These are phyloP conservation scores for Falcaria lacertinaria DNA, from an alignment of 2,888 invertebrate genomes.

Conservation along the genomic window DNA sequence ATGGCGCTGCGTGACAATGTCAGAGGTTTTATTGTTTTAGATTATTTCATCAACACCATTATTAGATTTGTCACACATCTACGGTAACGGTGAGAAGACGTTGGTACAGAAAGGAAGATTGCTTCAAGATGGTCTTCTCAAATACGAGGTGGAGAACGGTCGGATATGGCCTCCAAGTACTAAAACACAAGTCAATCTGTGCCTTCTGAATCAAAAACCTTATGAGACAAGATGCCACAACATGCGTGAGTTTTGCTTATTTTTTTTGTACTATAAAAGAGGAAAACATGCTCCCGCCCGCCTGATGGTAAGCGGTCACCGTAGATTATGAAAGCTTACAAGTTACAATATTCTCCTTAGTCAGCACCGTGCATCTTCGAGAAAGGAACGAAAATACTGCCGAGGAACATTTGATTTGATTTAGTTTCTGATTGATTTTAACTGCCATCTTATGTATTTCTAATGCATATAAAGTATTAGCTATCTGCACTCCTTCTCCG, in stretches of 20 bases:
- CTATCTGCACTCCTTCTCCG: too few relatives aligned
- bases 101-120: conserved; percentile 24
- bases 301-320: too few relatives aligned
- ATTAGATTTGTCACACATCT: conserved; percentile 32
- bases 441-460: too few relatives aligned
- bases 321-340: too few relatives aligned
- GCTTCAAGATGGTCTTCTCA: conserved; percentile 33
- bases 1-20: too few relatives aligned
- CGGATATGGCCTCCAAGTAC: conserved; percentile 42
- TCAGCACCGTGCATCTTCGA: too few relatives aligned
- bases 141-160: conserved; percentile 36
- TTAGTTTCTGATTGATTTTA: too few relatives aligned
- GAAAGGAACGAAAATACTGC: too few relatives aligned
- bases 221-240: conserved; percentile 34
- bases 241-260: conserved; percentile 24
- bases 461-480: too few relatives aligned
- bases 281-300: too few relatives aligned
- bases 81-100: conserved; percentile 22
- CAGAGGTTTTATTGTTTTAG: conserved; percentile 18
- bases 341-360: too few relatives aligned
- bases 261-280: not conserved
- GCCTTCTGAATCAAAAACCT: conserved; percentile 26
- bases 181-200: conserved; percentile 22
- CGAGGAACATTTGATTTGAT: too few relatives aligned
- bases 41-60: conserved; percentile 35